phyloP scores from a whole-genome alignment of 2,888 invertebrate species.

The Ichneumon xanthorius region DNA sequence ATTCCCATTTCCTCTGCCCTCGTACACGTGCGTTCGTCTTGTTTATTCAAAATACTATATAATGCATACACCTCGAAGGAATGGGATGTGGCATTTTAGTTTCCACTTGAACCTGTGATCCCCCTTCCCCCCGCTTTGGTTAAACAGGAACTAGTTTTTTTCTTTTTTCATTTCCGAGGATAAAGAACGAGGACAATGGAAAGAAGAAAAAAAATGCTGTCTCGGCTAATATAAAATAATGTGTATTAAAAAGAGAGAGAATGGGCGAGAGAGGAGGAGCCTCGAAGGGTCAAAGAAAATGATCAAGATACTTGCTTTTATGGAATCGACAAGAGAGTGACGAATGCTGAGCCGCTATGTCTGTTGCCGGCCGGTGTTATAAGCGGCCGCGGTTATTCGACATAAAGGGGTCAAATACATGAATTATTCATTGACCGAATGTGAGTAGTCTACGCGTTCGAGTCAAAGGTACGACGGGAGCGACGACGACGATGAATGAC shows the following conservation, averaged over 20 bases:
- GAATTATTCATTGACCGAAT: conserved; percentile 65
- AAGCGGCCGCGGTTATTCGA: conserved; percentile 57
- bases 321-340: conserved; percentile 33
- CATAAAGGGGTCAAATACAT: conserved; percentile 66
- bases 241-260: neutral
- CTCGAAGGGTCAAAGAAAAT: conserved; percentile 7
- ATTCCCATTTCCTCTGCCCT: neutral
- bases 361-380: conserved; percentile 1
- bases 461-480: conserved; percentile 60
- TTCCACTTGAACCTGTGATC: neutral
- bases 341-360: conserved; percentile 17
- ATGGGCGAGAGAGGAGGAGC: neutral
- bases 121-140: neutral
- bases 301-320: conserved; percentile 9
- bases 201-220: neutral
- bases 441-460: conserved; percentile 41
- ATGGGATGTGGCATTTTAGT: neutral
- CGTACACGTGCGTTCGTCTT: neutral
- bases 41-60: neutral
- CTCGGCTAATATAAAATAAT: neutral
- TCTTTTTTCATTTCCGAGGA: conserved; percentile 2
- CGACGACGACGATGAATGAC: conserved; percentile 65
- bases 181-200: neutral
- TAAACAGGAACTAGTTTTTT: conserved; percentile 11
- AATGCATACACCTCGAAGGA: neutral